These are phyloP conservation scores for Ivindomyrus marchei DNA, from an alignment of 2,113 vertebrate species.

Conservation along the genomic window DNA sequence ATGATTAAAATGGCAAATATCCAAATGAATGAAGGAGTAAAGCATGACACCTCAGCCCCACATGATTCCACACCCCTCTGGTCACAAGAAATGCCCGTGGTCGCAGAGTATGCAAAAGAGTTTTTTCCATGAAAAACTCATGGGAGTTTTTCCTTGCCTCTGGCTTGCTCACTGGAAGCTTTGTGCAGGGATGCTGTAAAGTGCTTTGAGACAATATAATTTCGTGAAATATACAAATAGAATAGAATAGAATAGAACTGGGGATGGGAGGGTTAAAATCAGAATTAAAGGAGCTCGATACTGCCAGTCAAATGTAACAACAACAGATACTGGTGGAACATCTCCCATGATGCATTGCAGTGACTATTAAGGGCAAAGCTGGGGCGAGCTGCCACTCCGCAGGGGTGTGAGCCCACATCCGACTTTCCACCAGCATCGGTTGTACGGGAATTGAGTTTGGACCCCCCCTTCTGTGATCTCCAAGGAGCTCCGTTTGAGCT, in stretches of 20 bases:
- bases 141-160: too few relatives aligned
- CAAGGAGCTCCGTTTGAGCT: not conserved
- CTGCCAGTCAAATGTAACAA: not conserved
- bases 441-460: not conserved
- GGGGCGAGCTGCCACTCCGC: not conserved
- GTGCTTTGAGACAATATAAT: too few relatives aligned
- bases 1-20: not conserved
- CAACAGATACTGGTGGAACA: not conserved
- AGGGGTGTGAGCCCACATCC: not conserved
- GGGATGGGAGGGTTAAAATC: not conserved
- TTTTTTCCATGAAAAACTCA: too few relatives aligned
- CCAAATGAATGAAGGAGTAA: not conserved
- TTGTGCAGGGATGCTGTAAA: too few relatives aligned
- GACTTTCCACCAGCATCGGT: not conserved
- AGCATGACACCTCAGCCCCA: not conserved
- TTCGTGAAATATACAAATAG: too few relatives aligned
- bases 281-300: not conserved
- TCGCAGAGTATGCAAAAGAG: not conserved
- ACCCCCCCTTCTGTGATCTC: not conserved
- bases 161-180: too few relatives aligned
- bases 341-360: not conserved
- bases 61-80: not conserved
- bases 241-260: too few relatives aligned
- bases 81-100: not conserved
- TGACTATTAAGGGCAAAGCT: not conserved